Base-by-base conservation (phyloP, 2,888 invertebrate genomes). In the Nomada flava region DNA sequence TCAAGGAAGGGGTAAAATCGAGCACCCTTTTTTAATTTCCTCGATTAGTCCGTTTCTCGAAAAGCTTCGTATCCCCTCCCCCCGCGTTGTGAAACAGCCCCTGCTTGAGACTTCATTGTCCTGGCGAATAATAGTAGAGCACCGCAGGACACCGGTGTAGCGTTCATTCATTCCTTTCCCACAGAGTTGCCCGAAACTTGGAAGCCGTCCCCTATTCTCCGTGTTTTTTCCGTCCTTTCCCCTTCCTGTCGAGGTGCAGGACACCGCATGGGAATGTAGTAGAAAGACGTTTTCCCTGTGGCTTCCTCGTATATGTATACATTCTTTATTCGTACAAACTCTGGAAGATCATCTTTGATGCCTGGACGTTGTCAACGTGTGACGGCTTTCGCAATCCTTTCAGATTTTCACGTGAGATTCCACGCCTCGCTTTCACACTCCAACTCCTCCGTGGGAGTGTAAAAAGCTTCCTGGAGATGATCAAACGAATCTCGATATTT, bases 101-200 rank as follows among this genome's bases (percentile, higher is more conserved):
- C 85, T 86, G 86, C 89, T 88, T 72, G 84, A 87, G 70, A 62
- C 44, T 69, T 76, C 65, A 86, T 88, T 88, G 84, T 87, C 80
- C 84, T 55, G 64, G 15, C n/a, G 85, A 86, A 92, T 91, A 92
- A 91, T 91, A 89, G 89, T 82, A 82, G 85, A 88, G 90, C 89
- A 86, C 89, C 86, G 84, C 91, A 87, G 89, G 90, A 90, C 88
- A 88, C 88, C 89, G 83, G 84, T 84, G 78, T 81, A 72, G 76
- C 69, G 88, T 88, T 89, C 89, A 83, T 86, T 90, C 85, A 87
- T 87, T 89, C 84, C 83, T 90, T 93, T 92, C 92, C 92, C 92
- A 93, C 92, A 92, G 90, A 90, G 81, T 91, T 89, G 90, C 88
- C 90, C 86, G 88, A 92, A 93, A 91, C 86, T 89, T 90, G 91